Evolutionary conservation across 37 sponge, comb jelly and placozoan species (phyloP), one percentile per base, ranked within the genome.

Genomic region (Cladorhizidae sp.): DNA sequence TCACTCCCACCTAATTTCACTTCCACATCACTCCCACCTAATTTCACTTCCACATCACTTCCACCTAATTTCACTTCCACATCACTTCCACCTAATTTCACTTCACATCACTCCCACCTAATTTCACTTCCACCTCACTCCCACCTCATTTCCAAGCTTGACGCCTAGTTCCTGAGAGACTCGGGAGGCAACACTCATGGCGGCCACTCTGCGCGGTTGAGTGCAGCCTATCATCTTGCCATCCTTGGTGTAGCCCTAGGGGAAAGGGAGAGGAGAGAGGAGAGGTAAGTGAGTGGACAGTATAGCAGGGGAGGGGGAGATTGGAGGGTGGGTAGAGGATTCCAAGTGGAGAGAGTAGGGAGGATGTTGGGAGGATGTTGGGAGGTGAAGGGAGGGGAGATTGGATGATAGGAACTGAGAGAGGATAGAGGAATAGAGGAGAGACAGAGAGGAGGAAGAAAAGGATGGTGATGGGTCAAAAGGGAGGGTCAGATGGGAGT

Each of bases 161-260:
- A 94, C 95, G 33, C 87, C 93, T 85, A 98, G 87, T 68, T 98
- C 99, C 40, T 96, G 87, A 3, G 99, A 85, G 8, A 98, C 99
- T 54, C 99, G 78, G 57, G 99, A 95, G 57, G 99, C 93, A n/a
- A 98, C 99, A 83, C 99, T 98, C 99, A 98, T 98, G 40, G 99
- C 99, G 22, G 99, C 99, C 37, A 98, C 99, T 75, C 99, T 77
- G 17, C 99, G 80, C 31, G 99, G 99, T 79, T 98, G 99, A 33
- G 99, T 98, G 73, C 99, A 98, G 9, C 93, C 99, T 33, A 95
- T 91, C 75, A 88, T 98, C 82, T 89, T 90, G 23, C 79, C 84
- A 83, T 79, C 80, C 36, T 85, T 85, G 28, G 85, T 81, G 74
- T 90, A 94, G 21, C 94, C 93, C 93, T 93, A 57, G 20, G n/a